Percentiles rank a stretch among this genome's conserved stretches.
Evolutionary conservation across 2,797 vertebrate genomes (phyloP).

Genomic region (Sciurus vulgaris): DNA sequence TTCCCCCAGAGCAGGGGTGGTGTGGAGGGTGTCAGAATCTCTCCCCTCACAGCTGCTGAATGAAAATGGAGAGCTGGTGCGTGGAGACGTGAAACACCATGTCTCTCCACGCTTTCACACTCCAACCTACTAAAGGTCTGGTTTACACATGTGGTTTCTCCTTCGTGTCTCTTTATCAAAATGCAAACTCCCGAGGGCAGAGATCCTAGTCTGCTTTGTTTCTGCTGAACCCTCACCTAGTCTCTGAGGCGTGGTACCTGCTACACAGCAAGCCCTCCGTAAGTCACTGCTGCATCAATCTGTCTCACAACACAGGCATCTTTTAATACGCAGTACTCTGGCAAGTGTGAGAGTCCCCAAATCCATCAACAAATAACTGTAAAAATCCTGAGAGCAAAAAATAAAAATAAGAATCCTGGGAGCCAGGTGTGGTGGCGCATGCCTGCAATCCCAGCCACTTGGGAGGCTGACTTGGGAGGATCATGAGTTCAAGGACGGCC

Average conservation of each 20-base stretch:
- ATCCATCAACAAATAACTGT: background rate
- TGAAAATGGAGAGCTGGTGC: accelerated
- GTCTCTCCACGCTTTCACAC: background rate
- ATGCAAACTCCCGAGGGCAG: background rate
- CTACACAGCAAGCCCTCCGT: accelerated
- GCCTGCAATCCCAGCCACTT: too few relatives aligned
- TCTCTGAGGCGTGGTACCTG: background rate
- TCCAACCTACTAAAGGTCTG: background rate
- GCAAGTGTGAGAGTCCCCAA: background rate
- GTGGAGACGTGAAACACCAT: accelerated
- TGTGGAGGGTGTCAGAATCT: background rate
- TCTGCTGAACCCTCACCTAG: accelerated
- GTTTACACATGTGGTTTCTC: accelerated
- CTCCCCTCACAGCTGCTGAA: too few relatives aligned
- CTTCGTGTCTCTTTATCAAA: background rate
- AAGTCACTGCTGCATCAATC: background rate
- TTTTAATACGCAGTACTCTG: background rate
- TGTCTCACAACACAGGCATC: background rate
- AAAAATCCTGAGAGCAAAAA: too few relatives aligned
- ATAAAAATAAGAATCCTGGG: too few relatives aligned
- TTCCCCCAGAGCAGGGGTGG: background rate
- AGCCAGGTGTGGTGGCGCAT: too few relatives aligned
- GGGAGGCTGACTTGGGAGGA: too few relatives aligned
- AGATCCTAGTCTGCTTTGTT: background rate
- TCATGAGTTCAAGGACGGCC: too few relatives aligned